Base-by-base conservation (phyloP, 1,140 invertebrate genomes). In the Penaeus indicus region DNA sequence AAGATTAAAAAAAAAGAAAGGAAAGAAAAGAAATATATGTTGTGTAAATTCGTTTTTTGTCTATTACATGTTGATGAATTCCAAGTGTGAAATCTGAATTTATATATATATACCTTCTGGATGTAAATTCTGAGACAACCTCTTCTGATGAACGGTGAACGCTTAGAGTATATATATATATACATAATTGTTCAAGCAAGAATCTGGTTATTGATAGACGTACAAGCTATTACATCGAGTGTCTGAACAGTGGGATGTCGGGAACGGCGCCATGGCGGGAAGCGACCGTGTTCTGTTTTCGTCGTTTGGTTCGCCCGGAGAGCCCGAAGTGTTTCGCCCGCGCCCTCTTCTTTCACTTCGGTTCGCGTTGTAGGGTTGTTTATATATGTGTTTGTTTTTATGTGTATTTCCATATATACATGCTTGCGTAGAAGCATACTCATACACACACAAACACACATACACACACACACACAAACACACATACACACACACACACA, bases 161-260 rank as follows among this genome's bases (percentile, higher is more conserved):
- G 54, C 54, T 54, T 54, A 54, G 54, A 54, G n/a, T 75, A 75
- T 25, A 75, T 75, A 69, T 69, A 69, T 69, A 75, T 75, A 75
- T 75, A 75, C n/a, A 75, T 75, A 75, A 32, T 18, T 75, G 54
- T 54, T 54, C 54, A 54, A 16, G 54, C 54, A 54, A 54, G 54
- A 54, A 16, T 54, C 16, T 54, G 54, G 54, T 54, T 54, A 75
- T 21, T 75, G 69, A 32, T 25, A 75, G 38, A 75, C 69, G 21
- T 13, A 54, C 54, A 54, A 54, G 54, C 54, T 8, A 54, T 54
- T 54, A 54, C 54, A 54, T 54, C 54, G 54, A 54, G 11, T 54
- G 54, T 54, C 54, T 54, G 11, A 54, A 16, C 54, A 13, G 54
- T 8, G 54, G 54, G 54, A 54, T 13, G 54, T 16, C 10, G 54